Conservation (phyloP, 2,113 vertebrate genomes). For the Sander vitreus region DNA sequence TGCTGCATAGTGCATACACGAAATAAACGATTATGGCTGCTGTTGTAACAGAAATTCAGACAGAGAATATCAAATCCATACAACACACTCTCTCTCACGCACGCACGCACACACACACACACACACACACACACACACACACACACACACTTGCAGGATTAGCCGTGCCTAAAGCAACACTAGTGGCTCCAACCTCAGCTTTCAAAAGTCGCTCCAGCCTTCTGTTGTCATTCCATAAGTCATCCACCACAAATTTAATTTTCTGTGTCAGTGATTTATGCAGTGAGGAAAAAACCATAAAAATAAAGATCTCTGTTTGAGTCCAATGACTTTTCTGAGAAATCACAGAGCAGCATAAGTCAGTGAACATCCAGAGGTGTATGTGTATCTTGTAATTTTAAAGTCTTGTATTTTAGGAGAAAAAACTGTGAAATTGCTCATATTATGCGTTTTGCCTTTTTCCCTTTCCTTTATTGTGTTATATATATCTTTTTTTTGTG, state of each 20-base stretch:
- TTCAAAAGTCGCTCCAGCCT: constrained; percentile 65
- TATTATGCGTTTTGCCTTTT: too few relatives aligned
- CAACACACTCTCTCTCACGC: constrained; percentile 14
- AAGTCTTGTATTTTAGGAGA: constrained; percentile 1
- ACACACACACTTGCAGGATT: constrained; percentile 12
- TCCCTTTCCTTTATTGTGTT: too few relatives aligned
- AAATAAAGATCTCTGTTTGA: constrained; percentile 57
- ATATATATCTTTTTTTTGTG: too few relatives aligned
- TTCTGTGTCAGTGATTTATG: constrained; percentile 78
- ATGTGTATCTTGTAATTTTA: constrained; percentile 27
- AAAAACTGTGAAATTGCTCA: neutral
- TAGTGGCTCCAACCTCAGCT: constrained; percentile 64
- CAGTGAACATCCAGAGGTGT: constrained; percentile 19
- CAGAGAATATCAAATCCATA: constrained; percentile 42
- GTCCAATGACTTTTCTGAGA: constrained; percentile 58
- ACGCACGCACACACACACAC: neutral
- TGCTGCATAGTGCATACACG: constrained; percentile 5
- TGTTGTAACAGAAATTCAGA: constrained; percentile 33
- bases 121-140: constrained; percentile 29
- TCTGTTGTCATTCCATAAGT: constrained; percentile 79
- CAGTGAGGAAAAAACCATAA: constrained; percentile 64
- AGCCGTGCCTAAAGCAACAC: constrained; percentile 75
- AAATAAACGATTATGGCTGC: constrained; percentile 30
- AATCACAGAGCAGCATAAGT: constrained; percentile 19
- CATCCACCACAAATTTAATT: constrained; percentile 73